Conservation (phyloP, 2,113 vertebrate species). For the Urocynchramus pylzowi region DNA sequence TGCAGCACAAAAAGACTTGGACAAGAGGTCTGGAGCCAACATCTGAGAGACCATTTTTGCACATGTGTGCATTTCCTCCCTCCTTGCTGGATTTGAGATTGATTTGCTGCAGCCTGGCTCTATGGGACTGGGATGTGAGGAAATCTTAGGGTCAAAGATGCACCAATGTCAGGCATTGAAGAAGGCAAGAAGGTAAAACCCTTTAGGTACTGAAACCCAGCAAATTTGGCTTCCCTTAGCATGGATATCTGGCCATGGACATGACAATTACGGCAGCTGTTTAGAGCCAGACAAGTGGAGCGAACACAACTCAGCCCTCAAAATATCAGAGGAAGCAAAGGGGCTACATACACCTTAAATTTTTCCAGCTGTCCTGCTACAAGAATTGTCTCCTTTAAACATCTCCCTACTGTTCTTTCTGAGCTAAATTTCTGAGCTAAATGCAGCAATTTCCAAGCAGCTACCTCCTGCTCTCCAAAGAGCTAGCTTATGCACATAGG, state of each 20-base stretch:
- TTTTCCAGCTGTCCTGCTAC: background rate
- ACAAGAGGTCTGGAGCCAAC: background rate
- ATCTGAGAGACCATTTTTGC: background rate
- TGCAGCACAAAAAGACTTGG: background rate
- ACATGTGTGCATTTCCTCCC: background rate
- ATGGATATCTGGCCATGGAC: background rate
- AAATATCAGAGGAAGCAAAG: background rate
- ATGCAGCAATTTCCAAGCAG: background rate
- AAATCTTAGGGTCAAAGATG: background rate
- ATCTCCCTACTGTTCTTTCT: background rate
- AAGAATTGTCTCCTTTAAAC: background rate
- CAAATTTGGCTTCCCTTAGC: background rate
- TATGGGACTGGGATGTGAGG: rapidly evolving
- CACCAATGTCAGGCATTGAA: background rate
- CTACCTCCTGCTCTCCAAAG: background rate
- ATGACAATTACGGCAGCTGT: background rate
- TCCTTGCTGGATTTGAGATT: background rate
- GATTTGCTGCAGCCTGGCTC: background rate
- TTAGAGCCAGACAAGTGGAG: background rate
- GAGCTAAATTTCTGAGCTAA: background rate
- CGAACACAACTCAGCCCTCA: background rate
- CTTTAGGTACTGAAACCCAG: background rate
- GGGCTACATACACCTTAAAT: background rate
- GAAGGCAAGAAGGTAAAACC: background rate
- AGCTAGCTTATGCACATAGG: background rate